These are phyloP conservation scores for Gymnosoma rotundatum DNA, from an alignment of 2,888 invertebrate genomes.

Conservation along the genomic window DNA sequence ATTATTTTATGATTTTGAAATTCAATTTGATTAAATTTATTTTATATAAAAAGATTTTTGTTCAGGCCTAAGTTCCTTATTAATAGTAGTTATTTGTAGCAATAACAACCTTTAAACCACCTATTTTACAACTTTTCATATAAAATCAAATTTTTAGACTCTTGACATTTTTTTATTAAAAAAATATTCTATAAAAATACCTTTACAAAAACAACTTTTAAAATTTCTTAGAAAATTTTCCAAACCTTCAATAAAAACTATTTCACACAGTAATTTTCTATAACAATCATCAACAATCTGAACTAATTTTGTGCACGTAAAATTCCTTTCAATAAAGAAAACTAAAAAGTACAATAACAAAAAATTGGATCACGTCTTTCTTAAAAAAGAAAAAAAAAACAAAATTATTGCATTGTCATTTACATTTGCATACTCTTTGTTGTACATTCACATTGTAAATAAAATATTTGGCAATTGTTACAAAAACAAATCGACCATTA, in stretches of 20 bases:
- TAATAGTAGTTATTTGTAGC: too few relatives aligned
- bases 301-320: slow-evolving; percentile 54
- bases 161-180: too few relatives aligned
- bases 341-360: background rate
- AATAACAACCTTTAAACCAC: too few relatives aligned
- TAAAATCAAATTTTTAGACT: too few relatives aligned
- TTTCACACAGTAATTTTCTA: slow-evolving; percentile 4
- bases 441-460: slow-evolving; percentile 26
- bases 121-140: background rate
- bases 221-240: background rate
- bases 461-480: slow-evolving; percentile 38
- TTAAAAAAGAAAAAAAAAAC: background rate
- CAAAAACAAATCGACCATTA: slow-evolving; percentile 4
- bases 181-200: background rate
- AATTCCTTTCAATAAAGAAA: slow-evolving; percentile 3
- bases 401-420: slow-evolving; percentile 37
- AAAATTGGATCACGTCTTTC: slow-evolving; percentile 39
- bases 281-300: slow-evolving; percentile 8
- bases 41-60: too few relatives aligned
- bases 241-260: background rate
- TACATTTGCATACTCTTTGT: background rate
- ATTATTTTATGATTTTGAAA: too few relatives aligned
- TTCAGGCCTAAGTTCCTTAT: too few relatives aligned
- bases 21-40: too few relatives aligned
- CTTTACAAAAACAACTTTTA: background rate